phyloP scores from a whole-genome alignment of 2,797 vertebrate species.

The Chloroceryle amazona region DNA sequence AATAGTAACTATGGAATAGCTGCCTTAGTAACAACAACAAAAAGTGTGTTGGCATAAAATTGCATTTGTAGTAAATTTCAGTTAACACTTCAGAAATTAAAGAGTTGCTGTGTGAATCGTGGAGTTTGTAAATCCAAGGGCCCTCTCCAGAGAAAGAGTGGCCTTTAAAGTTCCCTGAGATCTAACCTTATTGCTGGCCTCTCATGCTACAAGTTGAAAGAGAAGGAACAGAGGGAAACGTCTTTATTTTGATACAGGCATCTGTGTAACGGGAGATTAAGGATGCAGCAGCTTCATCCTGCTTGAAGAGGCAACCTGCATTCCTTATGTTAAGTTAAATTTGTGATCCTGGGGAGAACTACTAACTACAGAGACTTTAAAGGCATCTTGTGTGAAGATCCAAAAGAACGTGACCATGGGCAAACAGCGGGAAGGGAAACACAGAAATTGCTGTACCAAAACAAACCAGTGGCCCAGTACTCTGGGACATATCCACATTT shows the following conservation, averaged over 20 bases:
- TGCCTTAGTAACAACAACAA: constrained; percentile 69
- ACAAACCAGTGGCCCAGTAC: neutral
- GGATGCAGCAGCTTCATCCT: neutral
- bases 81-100: constrained; percentile 66
- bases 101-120: constrained; percentile 9
- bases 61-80: constrained; percentile 70
- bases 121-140: constrained; percentile 33
- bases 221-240: neutral
- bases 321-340: neutral
- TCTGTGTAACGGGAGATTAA: neutral
- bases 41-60: constrained; percentile 61
- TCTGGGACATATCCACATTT: neutral
- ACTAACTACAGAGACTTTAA: neutral
- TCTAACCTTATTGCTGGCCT: neutral
- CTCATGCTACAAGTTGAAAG: neutral
- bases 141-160: neutral
- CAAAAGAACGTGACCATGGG: neutral
- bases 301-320: neutral
- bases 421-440: constrained; percentile 20
- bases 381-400: neutral
- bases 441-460: neutral
- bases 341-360: neutral
- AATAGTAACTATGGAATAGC: constrained; percentile 67
- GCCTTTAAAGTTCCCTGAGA: neutral
- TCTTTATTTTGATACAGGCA: neutral